phyloP scores from a whole-genome alignment of 2,113 vertebrate species.

The Colistium nudipinnis region DNA sequence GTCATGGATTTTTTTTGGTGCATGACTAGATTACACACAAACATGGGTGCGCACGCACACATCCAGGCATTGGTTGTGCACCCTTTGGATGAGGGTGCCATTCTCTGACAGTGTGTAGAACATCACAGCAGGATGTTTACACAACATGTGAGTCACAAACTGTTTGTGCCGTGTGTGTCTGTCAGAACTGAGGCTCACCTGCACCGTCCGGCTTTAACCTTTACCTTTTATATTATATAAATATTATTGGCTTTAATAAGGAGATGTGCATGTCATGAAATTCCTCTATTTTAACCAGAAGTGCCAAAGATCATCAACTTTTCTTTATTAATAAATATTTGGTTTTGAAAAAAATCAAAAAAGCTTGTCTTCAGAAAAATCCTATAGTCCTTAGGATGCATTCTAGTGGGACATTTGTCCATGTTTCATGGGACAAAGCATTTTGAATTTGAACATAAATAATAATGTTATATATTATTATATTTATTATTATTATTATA shows the following conservation, averaged over 20 bases:
- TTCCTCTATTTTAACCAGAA: background rate
- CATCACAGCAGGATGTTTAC: constrained; percentile 64
- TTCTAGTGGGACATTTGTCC: too few species aligned
- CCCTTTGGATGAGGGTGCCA: constrained; percentile 30
- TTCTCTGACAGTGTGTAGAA: constrained; percentile 54
- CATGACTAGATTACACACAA: constrained; percentile 11
- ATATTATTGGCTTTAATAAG: too few species aligned
- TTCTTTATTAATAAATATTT: too few species aligned
- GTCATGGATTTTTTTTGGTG: background rate
- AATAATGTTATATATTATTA: too few species aligned
- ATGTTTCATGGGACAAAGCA: too few species aligned
- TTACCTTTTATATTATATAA: too few species aligned
- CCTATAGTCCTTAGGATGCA: too few species aligned
- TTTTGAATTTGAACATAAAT: too few species aligned
- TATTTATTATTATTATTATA: too few species aligned
- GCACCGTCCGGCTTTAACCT: background rate
- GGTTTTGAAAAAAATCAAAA: too few species aligned
- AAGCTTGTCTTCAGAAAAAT: too few species aligned
- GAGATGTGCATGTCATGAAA: too few species aligned
- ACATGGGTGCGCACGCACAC: constrained; percentile 8
- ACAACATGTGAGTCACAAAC: constrained; percentile 37
- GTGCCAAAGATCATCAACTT: background rate
- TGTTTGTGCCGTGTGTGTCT: constrained; percentile 59
- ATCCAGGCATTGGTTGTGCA: constrained; percentile 15
- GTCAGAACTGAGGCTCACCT: constrained; percentile 27